Evolutionary conservation across 2,797 vertebrate genomes (phyloP).

Genomic region (Sardinella longiceps): DNA sequence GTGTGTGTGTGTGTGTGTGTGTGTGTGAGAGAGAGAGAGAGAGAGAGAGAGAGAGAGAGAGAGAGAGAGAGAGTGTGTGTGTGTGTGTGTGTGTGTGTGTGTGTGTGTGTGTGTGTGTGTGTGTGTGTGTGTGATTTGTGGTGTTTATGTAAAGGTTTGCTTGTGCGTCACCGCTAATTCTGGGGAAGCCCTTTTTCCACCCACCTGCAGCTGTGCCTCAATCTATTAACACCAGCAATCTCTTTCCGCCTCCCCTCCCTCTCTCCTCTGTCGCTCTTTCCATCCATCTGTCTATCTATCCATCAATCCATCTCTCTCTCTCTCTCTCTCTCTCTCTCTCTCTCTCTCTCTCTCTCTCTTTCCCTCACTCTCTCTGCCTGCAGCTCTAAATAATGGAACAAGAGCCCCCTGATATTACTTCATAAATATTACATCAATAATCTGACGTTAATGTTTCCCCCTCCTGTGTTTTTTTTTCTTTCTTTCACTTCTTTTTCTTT

Average conservation of each 20-base stretch:
- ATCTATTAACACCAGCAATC: conserved; percentile 60
- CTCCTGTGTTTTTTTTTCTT: conserved; percentile 31
- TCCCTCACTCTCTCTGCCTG: conserved; percentile 46
- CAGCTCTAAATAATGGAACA: conserved; percentile 75
- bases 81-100: conserved; percentile 30
- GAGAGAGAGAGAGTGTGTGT: conserved; percentile 7
- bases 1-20: too few species aligned
- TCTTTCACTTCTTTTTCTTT: background rate
- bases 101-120: conserved; percentile 26
- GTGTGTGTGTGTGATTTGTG: conserved; percentile 43
- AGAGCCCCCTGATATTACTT: conserved; percentile 72
- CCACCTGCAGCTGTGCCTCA: conserved; percentile 65
- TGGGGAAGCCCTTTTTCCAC: conserved; percentile 76
- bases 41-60: too few species aligned
- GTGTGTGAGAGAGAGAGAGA: too few species aligned
- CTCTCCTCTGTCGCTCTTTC: conserved; percentile 34
- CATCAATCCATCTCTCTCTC: conserved; percentile 34
- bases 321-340: conserved; percentile 49
- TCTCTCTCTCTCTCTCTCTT: conserved; percentile 34
- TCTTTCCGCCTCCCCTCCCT: conserved; percentile 50
- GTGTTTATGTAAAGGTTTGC: conserved; percentile 62
- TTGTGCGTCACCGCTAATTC: conserved; percentile 55
- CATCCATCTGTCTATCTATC: background rate
- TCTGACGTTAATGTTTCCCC: conserved; percentile 71
- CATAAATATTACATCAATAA: conserved; percentile 80